These are phyloP conservation scores for Euthynnus affinis DNA, from an alignment of 2,797 vertebrate species.

Conservation along the genomic window DNA sequence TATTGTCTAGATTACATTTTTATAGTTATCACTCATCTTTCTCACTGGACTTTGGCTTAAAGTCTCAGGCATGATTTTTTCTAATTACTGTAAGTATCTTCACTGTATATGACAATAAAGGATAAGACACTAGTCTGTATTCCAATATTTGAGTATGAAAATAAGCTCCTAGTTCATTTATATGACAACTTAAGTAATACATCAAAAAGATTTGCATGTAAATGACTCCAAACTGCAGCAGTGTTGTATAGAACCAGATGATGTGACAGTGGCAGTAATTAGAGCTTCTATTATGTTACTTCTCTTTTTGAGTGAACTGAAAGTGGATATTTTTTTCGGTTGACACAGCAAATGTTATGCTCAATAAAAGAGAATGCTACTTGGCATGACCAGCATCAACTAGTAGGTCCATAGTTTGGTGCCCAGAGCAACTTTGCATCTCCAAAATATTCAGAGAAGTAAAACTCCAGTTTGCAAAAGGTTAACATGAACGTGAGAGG, in stretches of 20 bases:
- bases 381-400: background rate
- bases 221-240: background rate
- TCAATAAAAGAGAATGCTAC: background rate
- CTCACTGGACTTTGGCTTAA: background rate
- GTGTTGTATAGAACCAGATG: background rate
- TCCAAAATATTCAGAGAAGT: background rate
- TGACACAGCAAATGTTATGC: background rate
- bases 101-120: background rate
- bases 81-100: background rate
- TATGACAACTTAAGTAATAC: background rate
- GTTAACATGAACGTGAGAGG: slow-evolving; percentile 1
- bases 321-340: background rate
- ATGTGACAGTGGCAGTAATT: background rate
- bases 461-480: background rate
- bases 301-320: background rate
- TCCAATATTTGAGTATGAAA: background rate
- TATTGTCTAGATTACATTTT: too few relatives aligned
- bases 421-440: background rate
- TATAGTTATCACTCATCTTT: background rate
- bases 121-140: background rate
- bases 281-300: too few relatives aligned
- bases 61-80: background rate
- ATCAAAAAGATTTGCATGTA: background rate
- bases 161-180: background rate
- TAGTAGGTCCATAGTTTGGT: background rate